Evolutionary conservation across 2,888 invertebrate genomes (phyloP), one percentile per base, ranked within the genome.

Genomic region (Meganola albula): DNA sequence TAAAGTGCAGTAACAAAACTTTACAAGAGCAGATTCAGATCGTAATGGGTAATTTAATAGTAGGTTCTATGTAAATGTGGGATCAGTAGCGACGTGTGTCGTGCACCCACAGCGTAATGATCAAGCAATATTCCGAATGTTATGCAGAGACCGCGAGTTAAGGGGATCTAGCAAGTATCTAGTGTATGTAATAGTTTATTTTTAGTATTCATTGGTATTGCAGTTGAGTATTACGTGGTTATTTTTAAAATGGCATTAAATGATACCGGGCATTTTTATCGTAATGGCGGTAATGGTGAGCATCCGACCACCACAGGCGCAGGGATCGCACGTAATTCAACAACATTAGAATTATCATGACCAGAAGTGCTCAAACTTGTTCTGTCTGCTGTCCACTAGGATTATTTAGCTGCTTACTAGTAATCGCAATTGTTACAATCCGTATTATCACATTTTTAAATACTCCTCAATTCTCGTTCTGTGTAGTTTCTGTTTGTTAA

Each of bases 231-330:
- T 74, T 68, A 66, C 58, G 57, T 42, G 56, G 63, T 63, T 74
- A 71, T 72, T 71, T 75, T 72, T 65, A 63, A 68, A 48, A 62
- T 50, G 50, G 52, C 50, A 67, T 68, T 69, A 69, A 68, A 64
- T 56, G 62, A 71, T 68, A 68, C 63, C 52, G 44, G 51, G 48
- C n/a, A n/a, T n/a, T n/a, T n/a, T n/a, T n/a, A n/a, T n/a, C n/a
- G n/a, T n/a, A n/a, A n/a, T n/a, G n/a, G n/a, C n/a, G n/a, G n/a
- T n/a, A n/a, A n/a, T n/a, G n/a, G n/a, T n/a, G 45, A 37, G 50
- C 54, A 61, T 69, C 36, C 53, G 67, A 68, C 75, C 75, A 71
- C 71, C 71, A 52, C 49, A 51, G 48, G 45, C 44, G 58, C 34
- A 42, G 43, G 40, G 43, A 49, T 56, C 46, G 48, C 53, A 57